phyloP scores from a whole-genome alignment of 2,113 vertebrate species.

The Cepphus grylle region DNA sequence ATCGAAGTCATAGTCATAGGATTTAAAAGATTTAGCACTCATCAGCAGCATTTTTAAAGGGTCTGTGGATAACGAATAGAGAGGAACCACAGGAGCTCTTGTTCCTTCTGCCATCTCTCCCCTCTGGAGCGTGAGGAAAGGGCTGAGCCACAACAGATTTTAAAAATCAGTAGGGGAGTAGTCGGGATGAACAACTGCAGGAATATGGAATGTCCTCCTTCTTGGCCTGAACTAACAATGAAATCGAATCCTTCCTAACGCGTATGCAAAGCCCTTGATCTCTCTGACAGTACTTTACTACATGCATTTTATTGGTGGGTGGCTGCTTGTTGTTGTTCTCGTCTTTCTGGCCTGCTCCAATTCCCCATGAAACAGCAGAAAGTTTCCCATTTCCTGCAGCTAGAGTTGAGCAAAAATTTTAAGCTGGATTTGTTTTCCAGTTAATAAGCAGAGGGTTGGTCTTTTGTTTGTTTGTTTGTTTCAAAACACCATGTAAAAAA shows the following conservation, averaged over 20 bases:
- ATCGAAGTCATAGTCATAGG: not conserved
- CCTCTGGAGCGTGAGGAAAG: not conserved
- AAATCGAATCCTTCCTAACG: slow-evolving; percentile 41
- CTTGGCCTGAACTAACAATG: slow-evolving; percentile 14
- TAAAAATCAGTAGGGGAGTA: not conserved
- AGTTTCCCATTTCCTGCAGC: not conserved
- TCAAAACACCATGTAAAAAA: not conserved
- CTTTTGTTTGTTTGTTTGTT: not conserved
- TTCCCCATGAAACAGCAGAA: not conserved
- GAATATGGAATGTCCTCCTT: slow-evolving; percentile 20
- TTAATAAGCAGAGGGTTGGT: not conserved
- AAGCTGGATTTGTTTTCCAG: not conserved
- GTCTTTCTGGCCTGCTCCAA: not conserved
- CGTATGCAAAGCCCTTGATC: slow-evolving; percentile 13
- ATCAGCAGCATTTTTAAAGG: not conserved
- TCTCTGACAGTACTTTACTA: not conserved
- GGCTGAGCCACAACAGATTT: not conserved
- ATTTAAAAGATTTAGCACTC: not conserved
- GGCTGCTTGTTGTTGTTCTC: slow-evolving; percentile 15
- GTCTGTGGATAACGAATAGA: not conserved
- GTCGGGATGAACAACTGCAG: not conserved
- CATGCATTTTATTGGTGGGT: not conserved
- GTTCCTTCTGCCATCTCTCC: not conserved
- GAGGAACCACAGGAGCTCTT: not conserved
- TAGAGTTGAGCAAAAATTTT: not conserved